Evolutionary conservation across 2,888 invertebrate genomes (phyloP), one percentile per base, ranked within the genome.

Genomic region (Clunio marinus): DNA sequence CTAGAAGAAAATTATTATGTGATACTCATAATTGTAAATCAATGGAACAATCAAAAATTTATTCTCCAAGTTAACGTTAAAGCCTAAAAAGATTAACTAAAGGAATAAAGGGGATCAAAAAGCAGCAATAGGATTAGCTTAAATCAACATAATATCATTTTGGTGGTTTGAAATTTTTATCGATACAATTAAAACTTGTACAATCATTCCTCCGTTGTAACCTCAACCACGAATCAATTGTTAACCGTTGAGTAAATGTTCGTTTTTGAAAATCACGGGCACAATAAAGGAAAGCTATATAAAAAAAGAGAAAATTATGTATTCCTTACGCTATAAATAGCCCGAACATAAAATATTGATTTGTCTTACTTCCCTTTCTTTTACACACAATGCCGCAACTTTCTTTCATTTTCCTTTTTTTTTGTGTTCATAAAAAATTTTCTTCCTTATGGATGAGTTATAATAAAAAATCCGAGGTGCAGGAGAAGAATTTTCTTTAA

Each of bases 311-410:
- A 8, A 57, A 57, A 57, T 27, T 57, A 35, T 60, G 32, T 32
- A 32, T 60, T 35, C 22, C 32, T 63, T 63, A 20, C 27, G 22
- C 63, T 63, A 63, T 45, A 28, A 63, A 63, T 63, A 63, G 63
- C 22, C 22, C 60, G 15, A 25, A 45, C 46, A 63, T 63, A 63
- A 63, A 63, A 63, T 63, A 63, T 63, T 63, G 63, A 63, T 63
- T 63, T 63, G 41, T 45, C 37, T 37, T n/a, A 37, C 37, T 46
- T 63, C 15, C 22, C 17, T 24, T 62, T n/a, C 22, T 35, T 35
- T 32, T 24, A 41, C 41, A 41, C 41, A 41, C 15, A 41, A 15
- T 15, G 41, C 51, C 22, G 17, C 51, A 8, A 17, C 17, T 51
- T 51, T 17, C 32, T 32, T 32, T 32, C 32, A 4, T 32, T 32